phyloP scores from a whole-genome alignment of 2,113 vertebrate species.

The Tragelaphus scriptus region DNA sequence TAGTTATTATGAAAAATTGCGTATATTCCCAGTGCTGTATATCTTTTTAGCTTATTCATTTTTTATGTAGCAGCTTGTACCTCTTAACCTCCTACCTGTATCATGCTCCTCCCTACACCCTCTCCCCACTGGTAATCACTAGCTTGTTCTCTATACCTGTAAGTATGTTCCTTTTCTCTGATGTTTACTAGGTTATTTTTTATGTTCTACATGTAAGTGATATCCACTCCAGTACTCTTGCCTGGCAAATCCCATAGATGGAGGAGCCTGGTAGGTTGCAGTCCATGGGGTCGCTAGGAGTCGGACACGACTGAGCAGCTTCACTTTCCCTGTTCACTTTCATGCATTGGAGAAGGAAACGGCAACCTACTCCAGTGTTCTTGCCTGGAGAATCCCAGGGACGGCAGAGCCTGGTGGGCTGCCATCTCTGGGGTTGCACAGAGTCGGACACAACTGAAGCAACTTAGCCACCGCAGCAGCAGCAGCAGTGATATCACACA shows the following conservation, averaged over 20 bases:
- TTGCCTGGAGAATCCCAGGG: too few relatives aligned
- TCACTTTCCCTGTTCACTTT: too few relatives aligned
- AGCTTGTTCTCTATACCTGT: background rate
- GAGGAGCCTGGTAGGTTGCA: too few relatives aligned
- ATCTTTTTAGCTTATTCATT: background rate
- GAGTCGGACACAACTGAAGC: accelerated
- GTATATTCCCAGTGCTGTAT: background rate
- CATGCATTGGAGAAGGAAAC: too few relatives aligned
- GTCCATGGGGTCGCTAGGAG: accelerated
- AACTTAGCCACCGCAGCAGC: too few relatives aligned
- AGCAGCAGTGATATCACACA: background rate
- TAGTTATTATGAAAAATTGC: background rate
- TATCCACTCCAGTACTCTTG: background rate
- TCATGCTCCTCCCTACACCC: background rate
- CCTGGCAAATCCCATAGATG: too few relatives aligned
- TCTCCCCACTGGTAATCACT: background rate
- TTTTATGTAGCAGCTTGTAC: background rate
- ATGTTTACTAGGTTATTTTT: background rate
- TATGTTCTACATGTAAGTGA: background rate
- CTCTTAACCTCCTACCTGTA: background rate
- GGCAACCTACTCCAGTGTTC: too few relatives aligned
- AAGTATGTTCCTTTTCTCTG: background rate
- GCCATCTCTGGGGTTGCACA: too few relatives aligned
- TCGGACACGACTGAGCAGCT: too few relatives aligned
- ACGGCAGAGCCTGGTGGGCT: too few relatives aligned